A percentile compares a stretch with the other conserved stretches of the same genome.
phyloP scores from a whole-genome alignment of 2,888 invertebrate genomes.

The Melanophora roralis region DNA sequence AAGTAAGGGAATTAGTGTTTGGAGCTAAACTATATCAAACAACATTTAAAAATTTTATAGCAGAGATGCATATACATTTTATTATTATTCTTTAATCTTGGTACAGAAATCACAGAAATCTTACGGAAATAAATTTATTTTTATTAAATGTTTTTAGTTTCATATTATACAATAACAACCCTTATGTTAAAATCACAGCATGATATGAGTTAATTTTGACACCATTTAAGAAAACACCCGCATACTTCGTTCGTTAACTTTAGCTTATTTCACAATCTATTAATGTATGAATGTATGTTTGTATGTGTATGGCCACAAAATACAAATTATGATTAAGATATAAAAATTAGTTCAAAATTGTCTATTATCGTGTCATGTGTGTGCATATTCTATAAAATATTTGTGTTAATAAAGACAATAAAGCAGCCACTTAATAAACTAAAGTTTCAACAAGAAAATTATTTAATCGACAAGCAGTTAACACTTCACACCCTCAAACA shows the following conservation, averaged over 20 bases:
- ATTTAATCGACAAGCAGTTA: constrained; percentile 55
- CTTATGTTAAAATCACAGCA: constrained; percentile 38
- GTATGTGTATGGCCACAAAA: constrained; percentile 53
- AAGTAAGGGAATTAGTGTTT: too few relatives aligned
- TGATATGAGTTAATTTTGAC: constrained; percentile 32
- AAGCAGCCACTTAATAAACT: constrained; percentile 63
- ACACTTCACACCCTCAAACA: constrained; percentile 62
- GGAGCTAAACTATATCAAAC: too few relatives aligned
- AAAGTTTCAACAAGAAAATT: constrained; percentile 63
- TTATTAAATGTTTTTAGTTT: too few relatives aligned
- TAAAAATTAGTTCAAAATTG: constrained; percentile 36
- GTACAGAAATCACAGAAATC: too few relatives aligned
- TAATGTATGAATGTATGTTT: too few relatives aligned
- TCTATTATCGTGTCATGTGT: constrained; percentile 52
- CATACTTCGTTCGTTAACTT: neutral
- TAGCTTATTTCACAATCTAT: constrained; percentile 5
- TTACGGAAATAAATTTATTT: too few relatives aligned
- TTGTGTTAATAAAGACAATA: constrained; percentile 50
- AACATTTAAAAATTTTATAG: too few relatives aligned
- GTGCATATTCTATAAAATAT: constrained; percentile 8
- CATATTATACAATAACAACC: neutral
- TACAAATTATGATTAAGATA: constrained; percentile 9
- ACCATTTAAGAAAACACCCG: constrained; percentile 30
- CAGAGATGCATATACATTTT: too few relatives aligned
- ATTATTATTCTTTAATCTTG: too few relatives aligned